Conservation (phyloP, 2,797 vertebrate genomes). For the Xenopus petersii region DNA sequence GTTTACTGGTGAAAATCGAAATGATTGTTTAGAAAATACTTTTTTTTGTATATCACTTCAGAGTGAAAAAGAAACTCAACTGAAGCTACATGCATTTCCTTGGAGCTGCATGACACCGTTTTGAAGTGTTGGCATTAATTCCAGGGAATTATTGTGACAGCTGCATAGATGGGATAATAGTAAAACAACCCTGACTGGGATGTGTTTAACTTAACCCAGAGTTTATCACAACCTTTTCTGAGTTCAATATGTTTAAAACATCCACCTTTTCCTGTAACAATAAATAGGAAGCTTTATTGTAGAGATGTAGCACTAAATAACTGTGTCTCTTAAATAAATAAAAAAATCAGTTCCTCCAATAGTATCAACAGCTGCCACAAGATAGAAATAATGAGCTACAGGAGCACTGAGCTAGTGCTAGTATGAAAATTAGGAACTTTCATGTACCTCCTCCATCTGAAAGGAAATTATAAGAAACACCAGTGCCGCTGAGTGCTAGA, state of each 20-base stretch:
- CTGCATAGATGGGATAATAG: slow-evolving; percentile 40
- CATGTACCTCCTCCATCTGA: slow-evolving; percentile 49
- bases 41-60: neutral
- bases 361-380: slow-evolving; percentile 61
- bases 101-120: neutral
- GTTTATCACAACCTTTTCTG: slow-evolving; percentile 68
- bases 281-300: slow-evolving; percentile 65
- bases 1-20: slow-evolving; percentile 36
- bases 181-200: slow-evolving; percentile 55
- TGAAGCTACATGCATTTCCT: neutral
- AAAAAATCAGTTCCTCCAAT: slow-evolving; percentile 62
- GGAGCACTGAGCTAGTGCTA: slow-evolving; percentile 50
- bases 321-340: slow-evolving; percentile 58
- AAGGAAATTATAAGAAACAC: slow-evolving; percentile 43
- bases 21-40: slow-evolving; percentile 21
- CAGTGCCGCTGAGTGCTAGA: slow-evolving; percentile 34
- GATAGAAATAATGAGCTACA: slow-evolving; percentile 61
- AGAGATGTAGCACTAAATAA: slow-evolving; percentile 61
- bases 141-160: slow-evolving; percentile 32
- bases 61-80: neutral
- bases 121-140: neutral
- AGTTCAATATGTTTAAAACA: slow-evolving; percentile 64
- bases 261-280: slow-evolving; percentile 56
- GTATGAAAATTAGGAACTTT: slow-evolving; percentile 59
- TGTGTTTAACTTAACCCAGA: slow-evolving; percentile 67